A percentile compares a stretch with the other conserved stretches of the same genome.
phyloP scores from a whole-genome alignment of 2,797 vertebrate species.

The Gymnoscopelus microlampas region DNA sequence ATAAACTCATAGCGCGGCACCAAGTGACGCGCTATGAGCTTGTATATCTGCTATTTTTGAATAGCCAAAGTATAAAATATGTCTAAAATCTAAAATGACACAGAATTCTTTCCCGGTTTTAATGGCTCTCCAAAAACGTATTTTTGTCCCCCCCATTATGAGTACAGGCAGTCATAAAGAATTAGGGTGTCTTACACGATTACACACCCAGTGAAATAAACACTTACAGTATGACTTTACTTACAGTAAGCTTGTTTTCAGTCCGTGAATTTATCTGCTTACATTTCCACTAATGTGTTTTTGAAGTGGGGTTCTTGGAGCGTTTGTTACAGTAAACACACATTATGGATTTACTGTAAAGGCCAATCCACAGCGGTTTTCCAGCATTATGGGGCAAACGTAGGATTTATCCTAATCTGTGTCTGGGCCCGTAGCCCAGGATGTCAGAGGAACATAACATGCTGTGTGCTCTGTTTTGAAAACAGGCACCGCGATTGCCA shows the following conservation, averaged over 20 bases:
- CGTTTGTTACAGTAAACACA: conserved; percentile 37
- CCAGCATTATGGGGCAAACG: conserved; percentile 43
- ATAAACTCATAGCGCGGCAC: too few relatives aligned
- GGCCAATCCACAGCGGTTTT: conserved; percentile 34
- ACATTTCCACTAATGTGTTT: conserved; percentile 14
- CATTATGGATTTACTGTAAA: conserved; percentile 50
- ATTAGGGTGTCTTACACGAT: not conserved
- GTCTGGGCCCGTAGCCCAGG: conserved; percentile 14
- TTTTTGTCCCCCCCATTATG: too few relatives aligned
- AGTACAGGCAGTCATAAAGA: not conserved
- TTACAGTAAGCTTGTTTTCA: not conserved
- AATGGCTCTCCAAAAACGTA: too few relatives aligned
- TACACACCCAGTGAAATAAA: conserved; percentile 10
- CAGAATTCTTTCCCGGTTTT: too few relatives aligned
- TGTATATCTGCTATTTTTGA: too few relatives aligned
- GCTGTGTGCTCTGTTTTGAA: not conserved
- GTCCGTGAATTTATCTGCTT: conserved; percentile 7
- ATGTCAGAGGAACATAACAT: conserved; percentile 5
- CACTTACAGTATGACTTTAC: not conserved
- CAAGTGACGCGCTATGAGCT: too few relatives aligned
- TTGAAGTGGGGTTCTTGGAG: conserved; percentile 14
- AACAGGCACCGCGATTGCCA: too few relatives aligned
- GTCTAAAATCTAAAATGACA: too few relatives aligned
- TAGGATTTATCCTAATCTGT: conserved; percentile 46
- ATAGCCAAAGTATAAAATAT: too few relatives aligned